Percentiles rank a stretch among this genome's conserved stretches.
Evolutionary conservation across 2,888 invertebrate species (phyloP).

Genomic region (Chydorus sphaericus): DNA sequence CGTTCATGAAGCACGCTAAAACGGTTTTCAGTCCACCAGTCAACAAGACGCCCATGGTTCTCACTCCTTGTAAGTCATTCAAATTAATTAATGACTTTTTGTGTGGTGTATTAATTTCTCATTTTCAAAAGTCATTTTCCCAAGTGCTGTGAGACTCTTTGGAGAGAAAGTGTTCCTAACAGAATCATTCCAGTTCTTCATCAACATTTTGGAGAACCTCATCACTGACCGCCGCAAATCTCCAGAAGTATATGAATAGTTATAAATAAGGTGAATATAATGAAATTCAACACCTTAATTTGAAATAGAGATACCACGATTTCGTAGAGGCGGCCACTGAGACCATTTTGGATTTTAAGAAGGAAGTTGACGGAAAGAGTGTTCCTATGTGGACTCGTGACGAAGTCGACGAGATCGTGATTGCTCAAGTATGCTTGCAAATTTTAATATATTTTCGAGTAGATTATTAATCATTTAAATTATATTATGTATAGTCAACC

Average conservation of each 20-base stretch:
- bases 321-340: conserved; percentile 11
- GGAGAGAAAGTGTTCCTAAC: neutral
- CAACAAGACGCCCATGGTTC: neutral
- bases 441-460: neutral
- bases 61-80: neutral
- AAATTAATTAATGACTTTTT: neutral
- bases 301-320: conserved; percentile 6
- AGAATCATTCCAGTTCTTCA: conserved; percentile 8
- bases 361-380: neutral
- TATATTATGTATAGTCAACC: neutral
- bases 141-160: neutral
- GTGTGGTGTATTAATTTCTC: neutral
- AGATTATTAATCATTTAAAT: neutral
- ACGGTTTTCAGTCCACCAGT: conserved; percentile 4
- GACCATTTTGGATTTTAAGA: conserved; percentile 3
- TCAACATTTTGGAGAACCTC: neutral
- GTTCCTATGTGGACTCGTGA: conserved; percentile 9
- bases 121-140: conserved; percentile 2
- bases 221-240: neutral
- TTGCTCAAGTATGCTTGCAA: conserved; percentile 7
- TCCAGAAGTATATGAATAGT: neutral
- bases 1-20: conserved; percentile 7
- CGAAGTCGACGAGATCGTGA: conserved; percentile 10
- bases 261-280: neutral
- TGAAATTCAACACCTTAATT: neutral